Evolutionary conservation across 2,113 vertebrate genomes (phyloP).

Genomic region (Onychorhynchus coronatus): DNA sequence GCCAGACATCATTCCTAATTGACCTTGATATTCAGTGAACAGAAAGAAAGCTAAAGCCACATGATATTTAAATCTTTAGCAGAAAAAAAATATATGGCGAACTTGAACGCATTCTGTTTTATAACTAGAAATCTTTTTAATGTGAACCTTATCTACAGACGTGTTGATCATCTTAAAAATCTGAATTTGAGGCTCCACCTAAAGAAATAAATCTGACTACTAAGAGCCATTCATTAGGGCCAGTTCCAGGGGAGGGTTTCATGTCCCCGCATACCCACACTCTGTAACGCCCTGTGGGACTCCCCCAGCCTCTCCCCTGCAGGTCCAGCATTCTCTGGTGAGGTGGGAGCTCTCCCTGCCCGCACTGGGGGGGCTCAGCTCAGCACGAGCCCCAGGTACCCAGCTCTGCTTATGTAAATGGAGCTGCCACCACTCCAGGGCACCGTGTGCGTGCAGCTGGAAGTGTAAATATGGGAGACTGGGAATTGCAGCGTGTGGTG

Average conservation of each 20-base stretch:
- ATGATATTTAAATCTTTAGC: constrained; percentile 57
- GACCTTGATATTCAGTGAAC: constrained; percentile 88
- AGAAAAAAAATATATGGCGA: constrained; percentile 40
- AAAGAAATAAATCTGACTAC: neutral
- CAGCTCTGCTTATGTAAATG: neutral
- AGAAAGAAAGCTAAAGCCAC: constrained; percentile 72
- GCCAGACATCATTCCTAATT: constrained; percentile 82
- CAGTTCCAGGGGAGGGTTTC: neutral
- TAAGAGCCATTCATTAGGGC: neutral
- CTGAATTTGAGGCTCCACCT: neutral
- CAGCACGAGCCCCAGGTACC: neutral
- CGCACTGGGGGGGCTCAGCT: neutral
- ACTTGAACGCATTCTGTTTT: neutral
- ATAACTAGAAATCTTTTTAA: neutral
- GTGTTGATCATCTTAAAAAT: neutral
- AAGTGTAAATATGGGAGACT: neutral
- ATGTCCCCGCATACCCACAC: accelerated
- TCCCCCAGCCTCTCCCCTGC: accelerated
- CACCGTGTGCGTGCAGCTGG: neutral
- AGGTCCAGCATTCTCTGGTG: accelerated
- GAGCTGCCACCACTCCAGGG: neutral
- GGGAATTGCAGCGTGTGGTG: neutral
- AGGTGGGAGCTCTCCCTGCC: neutral
- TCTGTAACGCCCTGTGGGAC: neutral
- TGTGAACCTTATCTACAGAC: neutral